Evolutionary conservation across 2,113 vertebrate genomes (phyloP).

Genomic region (Mus musculus): GRCm39 chrX:143414501-143415000

Average conservation of each 20-base stretch:
- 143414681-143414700: background rate
- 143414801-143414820: background rate
- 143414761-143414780: slow-evolving; percentile 30
- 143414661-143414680: background rate
- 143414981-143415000: background rate
- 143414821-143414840: slow-evolving; percentile 34
- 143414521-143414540: slow-evolving; percentile 49
- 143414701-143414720: background rate
- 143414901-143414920: background rate
- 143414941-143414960: background rate
- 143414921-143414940: background rate
- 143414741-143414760: background rate
- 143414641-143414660: slow-evolving; percentile 17
- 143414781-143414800: slow-evolving; percentile 13
- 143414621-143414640: slow-evolving; percentile 8
- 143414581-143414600: slow-evolving; percentile 19
- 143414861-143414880: slow-evolving; percentile 1
- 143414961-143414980: background rate
- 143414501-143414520: background rate
- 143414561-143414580: background rate
- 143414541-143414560: background rate
- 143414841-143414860: background rate
- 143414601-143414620: background rate
- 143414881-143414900: background rate
- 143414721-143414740: background rate